Conservation (phyloP, 2,888 invertebrate species). For the Corbicula japonica region DNA sequence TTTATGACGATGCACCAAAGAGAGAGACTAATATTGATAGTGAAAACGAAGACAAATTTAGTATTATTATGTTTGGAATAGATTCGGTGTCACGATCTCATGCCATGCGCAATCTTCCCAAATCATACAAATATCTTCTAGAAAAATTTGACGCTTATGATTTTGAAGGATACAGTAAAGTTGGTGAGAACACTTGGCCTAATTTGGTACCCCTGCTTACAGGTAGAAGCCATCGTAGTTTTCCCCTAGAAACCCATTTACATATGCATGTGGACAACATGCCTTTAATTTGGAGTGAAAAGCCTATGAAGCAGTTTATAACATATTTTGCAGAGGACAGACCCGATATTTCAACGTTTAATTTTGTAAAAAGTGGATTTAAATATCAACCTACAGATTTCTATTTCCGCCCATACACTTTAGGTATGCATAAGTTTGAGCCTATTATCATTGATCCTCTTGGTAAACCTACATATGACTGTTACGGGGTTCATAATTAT, state of each 20-base stretch:
- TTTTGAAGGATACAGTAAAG: conserved; percentile 53
- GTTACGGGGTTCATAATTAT: conserved; percentile 33
- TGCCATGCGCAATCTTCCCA: conserved; percentile 44
- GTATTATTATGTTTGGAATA: conserved; percentile 48
- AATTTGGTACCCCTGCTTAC: conserved; percentile 51
- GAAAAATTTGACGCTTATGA: conserved; percentile 39
- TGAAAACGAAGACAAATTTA: conserved; percentile 12
- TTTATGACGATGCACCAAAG: conserved; percentile 21
- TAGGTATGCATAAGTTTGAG: conserved; percentile 39
- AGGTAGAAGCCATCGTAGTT: conserved; percentile 18
- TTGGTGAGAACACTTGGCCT: conserved; percentile 54
- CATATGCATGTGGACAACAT: conserved; percentile 30
- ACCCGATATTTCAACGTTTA: conserved; percentile 45
- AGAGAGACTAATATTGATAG: not conserved
- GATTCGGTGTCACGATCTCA: conserved; percentile 55
- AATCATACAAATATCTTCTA: conserved; percentile 39
- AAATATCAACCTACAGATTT: conserved; percentile 38
- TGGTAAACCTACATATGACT: conserved; percentile 23
- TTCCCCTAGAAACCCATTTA: not conserved
- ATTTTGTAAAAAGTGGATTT: conserved; percentile 46
- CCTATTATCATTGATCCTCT: conserved; percentile 17
- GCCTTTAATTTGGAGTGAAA: conserved; percentile 55
- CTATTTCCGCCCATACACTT: conserved; percentile 49
- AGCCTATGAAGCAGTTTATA: conserved; percentile 14
- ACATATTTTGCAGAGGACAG: conserved; percentile 52